Conservation (phyloP, 2,888 invertebrate genomes). For the Luperina testacea region DNA sequence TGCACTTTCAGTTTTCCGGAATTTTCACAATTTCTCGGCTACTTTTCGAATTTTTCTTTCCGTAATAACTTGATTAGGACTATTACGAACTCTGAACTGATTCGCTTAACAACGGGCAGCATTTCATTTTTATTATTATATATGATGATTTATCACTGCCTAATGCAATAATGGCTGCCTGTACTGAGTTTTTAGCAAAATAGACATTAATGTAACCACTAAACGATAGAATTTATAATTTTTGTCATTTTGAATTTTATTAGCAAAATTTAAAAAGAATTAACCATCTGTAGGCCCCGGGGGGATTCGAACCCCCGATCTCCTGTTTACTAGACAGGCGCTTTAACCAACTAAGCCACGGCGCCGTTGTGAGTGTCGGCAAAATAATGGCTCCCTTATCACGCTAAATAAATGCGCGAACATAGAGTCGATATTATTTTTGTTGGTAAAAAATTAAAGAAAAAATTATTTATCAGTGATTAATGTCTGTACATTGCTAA, state of each 20-base stretch:
- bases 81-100: neutral
- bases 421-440: neutral
- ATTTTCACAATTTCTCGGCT: neutral
- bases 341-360: constrained; percentile 91
- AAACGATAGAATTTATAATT: neutral
- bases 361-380: constrained; percentile 74
- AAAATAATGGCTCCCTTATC: constrained; percentile 72
- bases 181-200: neutral
- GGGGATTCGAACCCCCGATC: constrained; percentile 90
- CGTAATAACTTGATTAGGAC: neutral
- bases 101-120: neutral
- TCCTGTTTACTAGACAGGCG: constrained; percentile 91
- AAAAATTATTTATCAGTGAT: neutral
- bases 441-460: neutral
- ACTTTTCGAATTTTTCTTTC: neutral
- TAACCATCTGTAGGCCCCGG: constrained; percentile 83
- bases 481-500: neutral
- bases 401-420: constrained; percentile 19
- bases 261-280: constrained; percentile 35
- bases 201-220: constrained; percentile 5
- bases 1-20: neutral
- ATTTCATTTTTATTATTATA: neutral
- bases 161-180: no score
- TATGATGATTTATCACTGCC: no score
- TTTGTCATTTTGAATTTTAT: constrained; percentile 7